phyloP scores from a whole-genome alignment of 1,140 invertebrate species.

The Drosophila willistoni region DNA sequence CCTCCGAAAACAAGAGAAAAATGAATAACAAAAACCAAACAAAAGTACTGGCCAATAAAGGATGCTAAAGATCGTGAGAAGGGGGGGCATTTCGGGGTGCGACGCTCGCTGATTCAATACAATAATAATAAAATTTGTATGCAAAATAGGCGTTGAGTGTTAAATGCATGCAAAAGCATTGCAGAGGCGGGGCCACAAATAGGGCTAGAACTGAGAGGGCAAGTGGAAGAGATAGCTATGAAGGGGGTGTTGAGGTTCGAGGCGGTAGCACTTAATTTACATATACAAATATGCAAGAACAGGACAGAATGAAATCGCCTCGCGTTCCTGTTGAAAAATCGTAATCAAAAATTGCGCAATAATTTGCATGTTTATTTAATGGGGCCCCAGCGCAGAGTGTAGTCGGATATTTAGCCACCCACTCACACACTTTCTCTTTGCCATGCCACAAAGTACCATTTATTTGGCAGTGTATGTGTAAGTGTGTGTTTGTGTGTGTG shows the following conservation, averaged over 20 bases:
- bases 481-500: neutral
- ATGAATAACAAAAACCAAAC: conserved; percentile 38
- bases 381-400: conserved; percentile 40
- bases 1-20: conserved; percentile 25
- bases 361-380: conserved; percentile 82
- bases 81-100: neutral
- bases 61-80: conserved; percentile 19
- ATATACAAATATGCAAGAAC: conserved; percentile 70
- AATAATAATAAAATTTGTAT: conserved; percentile 82
- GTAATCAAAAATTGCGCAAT: conserved; percentile 82
- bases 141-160: conserved; percentile 80
- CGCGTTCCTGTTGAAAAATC: conserved; percentile 60
- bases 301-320: conserved; percentile 24
- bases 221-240: neutral
- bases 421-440: conserved; percentile 1
- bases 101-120: conserved; percentile 49
- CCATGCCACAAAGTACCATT: conserved; percentile 53
- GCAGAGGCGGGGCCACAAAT: conserved; percentile 31
- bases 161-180: conserved; percentile 72
- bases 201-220: neutral
- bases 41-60: conserved; percentile 37
- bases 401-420: conserved; percentile 27
- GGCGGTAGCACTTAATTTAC: conserved; percentile 47
- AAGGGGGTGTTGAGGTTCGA: conserved; percentile 19
- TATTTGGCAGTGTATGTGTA: conserved; percentile 15